Evolutionary conservation across 64 coral and sea anemone genomes (phyloP).

Genomic region (Pachyseris speciosa): DNA sequence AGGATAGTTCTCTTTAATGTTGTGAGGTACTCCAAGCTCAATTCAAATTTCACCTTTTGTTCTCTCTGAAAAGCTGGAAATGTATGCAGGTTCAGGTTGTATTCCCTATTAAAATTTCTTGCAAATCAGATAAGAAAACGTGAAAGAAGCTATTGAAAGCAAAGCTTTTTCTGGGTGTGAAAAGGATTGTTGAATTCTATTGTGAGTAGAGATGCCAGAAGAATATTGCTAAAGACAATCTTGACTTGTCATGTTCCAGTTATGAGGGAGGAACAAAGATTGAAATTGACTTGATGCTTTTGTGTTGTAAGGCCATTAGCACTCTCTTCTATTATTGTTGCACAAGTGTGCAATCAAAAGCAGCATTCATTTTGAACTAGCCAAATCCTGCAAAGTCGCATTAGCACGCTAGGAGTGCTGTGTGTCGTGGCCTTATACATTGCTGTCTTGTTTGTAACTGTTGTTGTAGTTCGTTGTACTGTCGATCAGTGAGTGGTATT

Average conservation of each 20-base stretch:
- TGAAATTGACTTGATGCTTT: not conserved
- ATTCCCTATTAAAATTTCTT: not conserved
- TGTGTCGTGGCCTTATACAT: not conserved
- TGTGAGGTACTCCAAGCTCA: not conserved
- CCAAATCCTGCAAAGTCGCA: not conserved
- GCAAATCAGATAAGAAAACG: not conserved
- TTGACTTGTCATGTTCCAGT: not conserved
- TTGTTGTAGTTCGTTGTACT: not conserved
- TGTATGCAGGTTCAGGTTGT: not conserved
- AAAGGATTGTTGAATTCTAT: not conserved
- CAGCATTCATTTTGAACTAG: not conserved
- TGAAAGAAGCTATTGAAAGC: not conserved
- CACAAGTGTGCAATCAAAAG: not conserved
- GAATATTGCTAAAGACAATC: not conserved
- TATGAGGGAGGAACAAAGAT: not conserved
- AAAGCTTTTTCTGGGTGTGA: not conserved
- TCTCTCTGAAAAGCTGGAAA: not conserved
- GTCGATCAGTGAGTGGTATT: not conserved
- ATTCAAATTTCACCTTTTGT: constrained; percentile 13
- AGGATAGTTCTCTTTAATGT: not conserved
- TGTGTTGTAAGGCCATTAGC: not conserved
- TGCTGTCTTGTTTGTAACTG: not conserved
- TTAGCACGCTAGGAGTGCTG: not conserved
- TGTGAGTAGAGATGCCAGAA: not conserved
- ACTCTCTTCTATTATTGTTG: not conserved